Evolutionary conservation across 1,140 invertebrate species (phyloP), one percentile per base, ranked within the genome.

Genomic region (Muscidifurax raptorellus): DNA sequence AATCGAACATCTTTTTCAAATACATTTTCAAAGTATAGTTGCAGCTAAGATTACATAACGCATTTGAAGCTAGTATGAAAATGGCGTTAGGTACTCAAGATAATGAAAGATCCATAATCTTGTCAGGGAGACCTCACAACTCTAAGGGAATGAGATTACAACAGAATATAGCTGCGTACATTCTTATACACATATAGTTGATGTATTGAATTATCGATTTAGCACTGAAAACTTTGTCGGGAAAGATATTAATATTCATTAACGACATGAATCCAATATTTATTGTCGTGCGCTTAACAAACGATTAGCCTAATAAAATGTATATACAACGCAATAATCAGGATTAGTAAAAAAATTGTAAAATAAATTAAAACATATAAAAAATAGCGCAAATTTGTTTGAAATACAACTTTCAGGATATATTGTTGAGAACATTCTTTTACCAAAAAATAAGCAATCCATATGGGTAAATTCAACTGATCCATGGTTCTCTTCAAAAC

Each of bases 91-190:
- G 5, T 30, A 85, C 71, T 84, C 74, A 80, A 87, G 74, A 78
- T 88, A 88, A 88, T 87, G 86, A 88, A 88, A 86, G 85, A 88
- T 89, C 80, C 82, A 82, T 90, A 91, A 90, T 91, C 90, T 87
- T 89, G 87, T 91, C 88, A 90, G 88, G 80, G 89, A 90, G 86
- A 85, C 88, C 89, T 86, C 88, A 91, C 88, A 89, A 90, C 82
- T 89, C 67, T 74, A 83, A 78, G 85, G 80, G 89, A 90, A 91
- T 90, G 77, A 86, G 88, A 90, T 90, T 91, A 89, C 79, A 79
- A 83, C 36, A 59, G 22, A 83, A 84, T 80, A 85, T 78, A 64
- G 47, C 15, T 64, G 52, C 22, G n/a, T 78, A 32, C 52, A 28
- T 66, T 27, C 32, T 22, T 52, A 18, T 78, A 78, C 32, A 78